Conservation (phyloP, 2,888 invertebrate genomes). For the Tachina grossa region DNA sequence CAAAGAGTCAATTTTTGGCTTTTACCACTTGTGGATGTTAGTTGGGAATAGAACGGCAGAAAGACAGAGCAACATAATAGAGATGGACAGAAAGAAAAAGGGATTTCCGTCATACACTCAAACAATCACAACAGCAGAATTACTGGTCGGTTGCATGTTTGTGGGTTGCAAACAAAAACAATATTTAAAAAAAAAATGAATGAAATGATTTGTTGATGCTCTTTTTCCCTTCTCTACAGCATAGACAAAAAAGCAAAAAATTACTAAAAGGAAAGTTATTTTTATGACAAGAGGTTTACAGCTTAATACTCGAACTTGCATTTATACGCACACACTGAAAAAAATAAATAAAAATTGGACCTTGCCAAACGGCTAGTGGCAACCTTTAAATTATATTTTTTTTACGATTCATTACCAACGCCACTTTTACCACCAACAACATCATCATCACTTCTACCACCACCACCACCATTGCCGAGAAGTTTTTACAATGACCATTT, state of each 20-base stretch:
- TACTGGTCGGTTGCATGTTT: slow-evolving; percentile 48
- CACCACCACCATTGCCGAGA: slow-evolving; percentile 50
- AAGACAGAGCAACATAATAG: slow-evolving; percentile 41
- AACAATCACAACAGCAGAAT: slow-evolving; percentile 51
- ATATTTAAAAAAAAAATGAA: neutral
- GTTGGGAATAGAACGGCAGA: slow-evolving; percentile 17
- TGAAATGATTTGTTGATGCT: slow-evolving; percentile 47
- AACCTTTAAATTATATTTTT: slow-evolving; percentile 44
- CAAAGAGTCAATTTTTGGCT: slow-evolving; percentile 70
- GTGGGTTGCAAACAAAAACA: slow-evolving; percentile 30
- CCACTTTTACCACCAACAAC: slow-evolving; percentile 50
- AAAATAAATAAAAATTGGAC: neutral
- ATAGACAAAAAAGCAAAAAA: neutral
- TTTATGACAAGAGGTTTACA: slow-evolving; percentile 52
- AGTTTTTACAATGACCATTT: slow-evolving; percentile 70
- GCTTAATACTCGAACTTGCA: neutral
- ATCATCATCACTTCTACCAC: slow-evolving; percentile 39
- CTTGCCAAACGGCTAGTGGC: slow-evolving; percentile 42
- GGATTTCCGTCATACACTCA: slow-evolving; percentile 57
- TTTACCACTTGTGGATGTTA: slow-evolving; percentile 63
- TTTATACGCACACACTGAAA: neutral
- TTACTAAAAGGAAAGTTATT: slow-evolving; percentile 58
- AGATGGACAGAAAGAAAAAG: slow-evolving; percentile 53
- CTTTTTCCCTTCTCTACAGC: neutral
- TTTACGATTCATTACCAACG: slow-evolving; percentile 58